Percentiles rank a stretch among this genome's conserved stretches.
Evolutionary conservation across 2,888 invertebrate species (phyloP).

Genomic region (Campopleginae sp.): DNA sequence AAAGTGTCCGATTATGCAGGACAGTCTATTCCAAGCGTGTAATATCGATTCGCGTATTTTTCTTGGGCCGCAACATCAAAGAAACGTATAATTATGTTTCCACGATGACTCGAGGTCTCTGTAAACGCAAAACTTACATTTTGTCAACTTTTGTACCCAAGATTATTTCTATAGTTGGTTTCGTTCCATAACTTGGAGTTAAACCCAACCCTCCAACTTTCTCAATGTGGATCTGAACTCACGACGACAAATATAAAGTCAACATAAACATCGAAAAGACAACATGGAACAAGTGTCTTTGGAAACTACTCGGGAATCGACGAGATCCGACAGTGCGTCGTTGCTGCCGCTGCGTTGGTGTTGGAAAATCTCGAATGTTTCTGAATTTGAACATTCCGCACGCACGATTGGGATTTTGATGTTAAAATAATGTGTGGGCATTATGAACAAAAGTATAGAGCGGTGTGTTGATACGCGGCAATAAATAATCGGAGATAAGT

Average conservation of each 20-base stretch:
- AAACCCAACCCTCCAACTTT: background rate
- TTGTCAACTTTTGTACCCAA: background rate
- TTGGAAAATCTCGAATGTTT: too few relatives aligned
- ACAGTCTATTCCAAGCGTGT: background rate
- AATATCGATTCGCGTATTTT: background rate
- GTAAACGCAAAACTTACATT: background rate
- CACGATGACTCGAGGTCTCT: background rate
- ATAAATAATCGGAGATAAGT: constrained; percentile 2
- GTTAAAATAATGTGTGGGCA: background rate
- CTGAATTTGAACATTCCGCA: too few relatives aligned
- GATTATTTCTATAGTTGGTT: background rate
- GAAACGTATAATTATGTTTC: constrained; percentile 1
- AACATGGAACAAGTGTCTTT: background rate
- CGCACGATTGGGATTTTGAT: too few relatives aligned
- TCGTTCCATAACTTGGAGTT: background rate
- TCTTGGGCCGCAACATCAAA: background rate
- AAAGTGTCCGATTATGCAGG: background rate
- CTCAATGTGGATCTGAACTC: background rate
- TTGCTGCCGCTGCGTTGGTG: too few relatives aligned
- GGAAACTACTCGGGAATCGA: background rate
- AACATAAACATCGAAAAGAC: background rate
- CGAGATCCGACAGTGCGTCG: background rate
- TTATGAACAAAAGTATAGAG: background rate
- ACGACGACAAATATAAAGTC: background rate
- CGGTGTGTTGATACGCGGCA: constrained; percentile 18